A percentile compares a stretch with the other conserved stretches of the same genome.
Evolutionary conservation across 1,140 invertebrate species (phyloP).

Genomic region (Leguminivora glycinivorella): DNA sequence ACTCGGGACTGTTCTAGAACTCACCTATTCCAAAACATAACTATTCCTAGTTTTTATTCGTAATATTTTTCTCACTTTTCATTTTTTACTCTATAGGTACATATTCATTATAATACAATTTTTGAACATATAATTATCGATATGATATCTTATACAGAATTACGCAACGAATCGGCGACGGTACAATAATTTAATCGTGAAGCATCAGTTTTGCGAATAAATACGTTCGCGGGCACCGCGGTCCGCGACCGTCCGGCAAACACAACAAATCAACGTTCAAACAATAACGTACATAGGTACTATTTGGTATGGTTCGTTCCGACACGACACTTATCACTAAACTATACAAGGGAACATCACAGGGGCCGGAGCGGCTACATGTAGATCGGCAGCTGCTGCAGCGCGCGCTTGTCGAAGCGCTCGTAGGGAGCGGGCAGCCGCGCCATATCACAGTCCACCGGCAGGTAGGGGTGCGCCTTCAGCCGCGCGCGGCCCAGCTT

Average conservation of each 20-base stretch:
- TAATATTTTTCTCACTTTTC: slow-evolving; percentile 79
- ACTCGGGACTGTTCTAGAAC: slow-evolving; percentile 66
- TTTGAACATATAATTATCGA: slow-evolving; percentile 79
- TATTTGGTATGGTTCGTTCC: slow-evolving; percentile 60
- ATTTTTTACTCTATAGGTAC: slow-evolving; percentile 76
- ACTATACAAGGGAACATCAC: slow-evolving; percentile 71
- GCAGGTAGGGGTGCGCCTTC: slow-evolving; percentile 69
- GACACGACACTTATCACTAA: slow-evolving; percentile 60
- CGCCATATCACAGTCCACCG: slow-evolving; percentile 69
- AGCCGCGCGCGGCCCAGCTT: slow-evolving; percentile 56
- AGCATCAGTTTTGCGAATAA: slow-evolving; percentile 74
- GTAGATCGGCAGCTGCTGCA: slow-evolving; percentile 76
- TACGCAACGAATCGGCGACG: slow-evolving; percentile 73
- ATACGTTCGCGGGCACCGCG: slow-evolving; percentile 51
- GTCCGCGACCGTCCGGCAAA: slow-evolving; percentile 53
- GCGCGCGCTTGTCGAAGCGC: slow-evolving; percentile 72
- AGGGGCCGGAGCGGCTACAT: slow-evolving; percentile 65
- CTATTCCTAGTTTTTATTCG: slow-evolving; percentile 74
- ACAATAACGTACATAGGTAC: slow-evolving; percentile 69
- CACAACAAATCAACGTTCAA: slow-evolving; percentile 65
- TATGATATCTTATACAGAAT: slow-evolving; percentile 77
- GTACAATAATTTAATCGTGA: slow-evolving; percentile 73
- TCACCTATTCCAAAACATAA: slow-evolving; percentile 74
- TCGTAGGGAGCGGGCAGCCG: slow-evolving; percentile 65
- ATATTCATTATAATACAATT: slow-evolving; percentile 77